These are phyloP conservation scores for Chelidonichthys spinosus DNA, from an alignment of 2,797 vertebrate species.

Conservation along the genomic window DNA sequence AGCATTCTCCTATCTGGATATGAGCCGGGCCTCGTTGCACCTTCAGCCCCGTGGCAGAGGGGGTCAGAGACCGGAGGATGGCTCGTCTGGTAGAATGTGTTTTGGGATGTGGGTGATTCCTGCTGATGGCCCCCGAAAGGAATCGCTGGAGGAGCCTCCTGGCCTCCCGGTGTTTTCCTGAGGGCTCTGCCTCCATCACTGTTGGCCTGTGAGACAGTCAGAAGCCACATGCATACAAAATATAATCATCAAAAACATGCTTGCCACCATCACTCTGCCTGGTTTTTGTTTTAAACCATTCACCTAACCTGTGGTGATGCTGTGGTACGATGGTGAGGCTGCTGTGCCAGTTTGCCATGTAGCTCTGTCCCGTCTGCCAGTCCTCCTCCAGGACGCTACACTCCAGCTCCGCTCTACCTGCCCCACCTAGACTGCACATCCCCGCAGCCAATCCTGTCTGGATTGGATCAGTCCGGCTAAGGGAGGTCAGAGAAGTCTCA, in stretches of 20 bases:
- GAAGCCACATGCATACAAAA: no score
- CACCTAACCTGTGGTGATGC: slow-evolving; percentile 10
- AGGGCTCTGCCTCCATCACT: slow-evolving; percentile 11
- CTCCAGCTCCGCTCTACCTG: slow-evolving; percentile 28
- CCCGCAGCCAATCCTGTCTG: slow-evolving; percentile 6
- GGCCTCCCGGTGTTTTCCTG: slow-evolving; percentile 39
- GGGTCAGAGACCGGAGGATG: not conserved
- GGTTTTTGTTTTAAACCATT: not conserved
- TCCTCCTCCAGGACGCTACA: slow-evolving; percentile 63
- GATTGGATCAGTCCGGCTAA: not conserved
- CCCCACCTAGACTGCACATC: slow-evolving; percentile 29
- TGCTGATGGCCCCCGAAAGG: slow-evolving; percentile 56
- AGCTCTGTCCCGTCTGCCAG: slow-evolving; percentile 59
- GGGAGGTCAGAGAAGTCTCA: not conserved
- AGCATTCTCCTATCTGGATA: not conserved
- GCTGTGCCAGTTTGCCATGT: slow-evolving; percentile 57
- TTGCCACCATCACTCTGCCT: not conserved
- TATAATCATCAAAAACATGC: not conserved
- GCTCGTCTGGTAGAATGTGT: not conserved
- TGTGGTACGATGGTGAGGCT: slow-evolving; percentile 14
- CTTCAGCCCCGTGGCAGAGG: not conserved
- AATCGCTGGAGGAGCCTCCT: slow-evolving; percentile 50
- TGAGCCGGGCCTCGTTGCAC: not conserved
- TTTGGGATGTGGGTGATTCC: slow-evolving; percentile 3
- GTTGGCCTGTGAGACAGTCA: slow-evolving; percentile 2